Evolutionary conservation across 2,797 vertebrate genomes (phyloP), one percentile per base, ranked within the genome.

Genomic region (Melanotaenia trifasciata): DNA sequence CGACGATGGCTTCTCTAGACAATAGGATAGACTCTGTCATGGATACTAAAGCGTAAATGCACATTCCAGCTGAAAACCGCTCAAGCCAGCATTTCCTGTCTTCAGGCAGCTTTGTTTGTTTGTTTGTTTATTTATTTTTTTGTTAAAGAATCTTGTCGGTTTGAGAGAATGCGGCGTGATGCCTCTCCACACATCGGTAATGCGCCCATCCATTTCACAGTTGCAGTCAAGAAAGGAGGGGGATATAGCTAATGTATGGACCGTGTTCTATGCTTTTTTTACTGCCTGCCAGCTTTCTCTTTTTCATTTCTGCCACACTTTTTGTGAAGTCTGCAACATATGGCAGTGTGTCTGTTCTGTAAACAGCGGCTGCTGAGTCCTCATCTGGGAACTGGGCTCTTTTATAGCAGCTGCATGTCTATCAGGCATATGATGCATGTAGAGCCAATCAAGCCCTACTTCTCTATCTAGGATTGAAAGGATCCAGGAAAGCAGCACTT

Each of bases 1-100:
- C 87, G 63, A 67, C 76, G 83, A 90, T 85, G 89, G 79, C 81
- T 91, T 68, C 79, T 86, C 84, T 58, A 91, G 89, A 93, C 89
- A 90, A 92, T 90, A 79, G 88, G 83, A 84, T 78, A 77, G 85
- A 84, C 81, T 86, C 80, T 86, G 85, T 89, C 86, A 86, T 85
- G 87, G 88, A 91, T 79, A 87, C 87, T 72, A 81, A 87, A 79
- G 73, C 43, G 59, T 85, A 88, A 90, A 89, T 86, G 84, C 87
- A 84, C 86, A 85, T 84, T 87, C 73, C 74, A 63, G 70, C 70
- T 63, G 53, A 89, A 92, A 93, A 92, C 22, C 24, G 76, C 90
- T 89, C 90, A 85, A 80, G 86, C 80, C 86, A 85, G 84, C 86
- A 81, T 84, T 91, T 89, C 81, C 68, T 54, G 65, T 84, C 87